A percentile compares a stretch with the other conserved stretches of the same genome.
phyloP scores from a whole-genome alignment of 2,113 vertebrate species.

The Sebastes schlegelii region DNA sequence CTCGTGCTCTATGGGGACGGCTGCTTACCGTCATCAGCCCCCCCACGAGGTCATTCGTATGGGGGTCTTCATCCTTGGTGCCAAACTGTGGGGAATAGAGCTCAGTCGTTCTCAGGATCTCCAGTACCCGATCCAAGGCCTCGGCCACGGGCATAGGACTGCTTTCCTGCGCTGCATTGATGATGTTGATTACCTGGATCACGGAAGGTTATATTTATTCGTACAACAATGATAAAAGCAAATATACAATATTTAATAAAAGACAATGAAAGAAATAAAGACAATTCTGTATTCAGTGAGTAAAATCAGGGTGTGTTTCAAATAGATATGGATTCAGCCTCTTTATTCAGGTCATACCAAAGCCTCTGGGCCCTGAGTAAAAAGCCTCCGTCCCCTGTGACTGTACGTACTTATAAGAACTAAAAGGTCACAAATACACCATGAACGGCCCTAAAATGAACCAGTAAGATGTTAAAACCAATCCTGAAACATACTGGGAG shows the following conservation, averaged over 20 bases:
- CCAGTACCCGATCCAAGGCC: constrained; percentile 95
- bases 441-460: neutral
- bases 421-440: constrained; percentile 19
- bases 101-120: constrained; percentile 97
- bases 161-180: constrained; percentile 96
- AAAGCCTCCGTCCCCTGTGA: constrained; percentile 1
- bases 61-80: constrained; percentile 95
- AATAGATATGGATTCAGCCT: constrained; percentile 6
- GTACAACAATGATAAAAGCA: neutral
- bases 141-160: constrained; percentile 94
- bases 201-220: neutral
- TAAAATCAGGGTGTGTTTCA: neutral
- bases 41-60: constrained; percentile 94
- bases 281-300: neutral
- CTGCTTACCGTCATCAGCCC: constrained; percentile 95
- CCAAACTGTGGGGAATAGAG: constrained; percentile 95
- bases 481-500: neutral
- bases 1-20: neutral
- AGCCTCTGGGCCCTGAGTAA: constrained; percentile 13
- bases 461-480: neutral
- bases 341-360: constrained; percentile 26
- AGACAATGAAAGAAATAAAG: neutral
- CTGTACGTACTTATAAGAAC: neutral
- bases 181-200: constrained; percentile 95
- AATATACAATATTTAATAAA: neutral